Evolutionary conservation across 2,113 vertebrate genomes (phyloP).

Genomic region (Ptyas mucosa): DNA sequence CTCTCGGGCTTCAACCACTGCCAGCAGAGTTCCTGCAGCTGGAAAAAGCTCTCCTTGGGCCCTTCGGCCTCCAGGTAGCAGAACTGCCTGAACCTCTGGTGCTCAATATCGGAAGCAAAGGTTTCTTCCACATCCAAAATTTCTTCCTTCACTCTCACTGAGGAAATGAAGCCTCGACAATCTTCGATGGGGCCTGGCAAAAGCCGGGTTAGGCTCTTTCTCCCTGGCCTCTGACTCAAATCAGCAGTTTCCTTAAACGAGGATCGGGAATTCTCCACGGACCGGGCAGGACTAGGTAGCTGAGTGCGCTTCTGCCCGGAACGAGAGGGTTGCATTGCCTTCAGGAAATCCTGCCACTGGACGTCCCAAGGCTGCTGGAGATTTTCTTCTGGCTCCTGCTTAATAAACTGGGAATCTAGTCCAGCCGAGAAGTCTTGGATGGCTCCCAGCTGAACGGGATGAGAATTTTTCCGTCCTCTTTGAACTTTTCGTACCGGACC

Average conservation of each 20-base stretch:
- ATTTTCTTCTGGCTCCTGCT: background rate
- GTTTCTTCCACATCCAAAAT: background rate
- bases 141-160: slow-evolving; percentile 4
- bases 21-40: background rate
- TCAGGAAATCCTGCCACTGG: background rate
- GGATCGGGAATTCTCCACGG: background rate
- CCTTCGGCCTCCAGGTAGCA: background rate
- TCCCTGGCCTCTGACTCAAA: background rate
- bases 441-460: background rate
- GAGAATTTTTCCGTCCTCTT: background rate
- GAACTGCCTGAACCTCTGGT: background rate
- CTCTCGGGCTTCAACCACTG: background rate
- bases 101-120: background rate
- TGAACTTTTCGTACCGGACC: too few relatives aligned
- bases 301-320: background rate
- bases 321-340: background rate
- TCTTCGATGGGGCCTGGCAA: background rate
- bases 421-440: background rate
- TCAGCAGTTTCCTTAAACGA: background rate
- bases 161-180: background rate
- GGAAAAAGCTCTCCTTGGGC: background rate
- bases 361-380: background rate
- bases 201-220: too few relatives aligned
- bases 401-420: background rate
- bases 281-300: background rate